Conservation (phyloP, 1,140 invertebrate genomes). For the Halyomorpha halys region DNA sequence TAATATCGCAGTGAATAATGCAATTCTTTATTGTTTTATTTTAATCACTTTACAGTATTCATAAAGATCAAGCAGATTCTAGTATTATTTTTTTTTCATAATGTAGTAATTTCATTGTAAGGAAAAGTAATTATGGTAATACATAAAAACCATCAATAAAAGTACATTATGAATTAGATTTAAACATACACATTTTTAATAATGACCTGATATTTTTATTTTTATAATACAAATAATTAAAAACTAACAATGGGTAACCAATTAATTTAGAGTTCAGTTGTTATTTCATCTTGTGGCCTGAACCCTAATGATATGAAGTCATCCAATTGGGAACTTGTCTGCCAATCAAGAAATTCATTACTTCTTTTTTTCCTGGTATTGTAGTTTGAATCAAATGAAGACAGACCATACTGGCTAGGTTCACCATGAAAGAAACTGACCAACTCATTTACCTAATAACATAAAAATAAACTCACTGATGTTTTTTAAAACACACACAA, state of each 20-base stretch:
- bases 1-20: no score
- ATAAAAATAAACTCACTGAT: background rate
- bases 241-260: conserved; percentile 2
- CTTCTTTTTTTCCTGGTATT: conserved; percentile 23
- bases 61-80: no score
- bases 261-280: conserved; percentile 49
- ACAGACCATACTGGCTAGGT: conserved; percentile 34
- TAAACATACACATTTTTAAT: no score
- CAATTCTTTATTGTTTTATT: no score
- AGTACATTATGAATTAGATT: no score
- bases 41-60: no score
- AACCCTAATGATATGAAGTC: conserved; percentile 62
- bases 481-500: background rate
- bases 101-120: no score
- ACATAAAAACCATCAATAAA: no score
- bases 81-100: no score
- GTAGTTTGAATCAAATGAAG: conserved; percentile 38
- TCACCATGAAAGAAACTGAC: conserved; percentile 24
- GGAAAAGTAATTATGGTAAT: no score
- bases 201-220: no score
- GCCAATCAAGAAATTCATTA: conserved; percentile 22
- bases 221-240: background rate
- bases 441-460: conserved; percentile 23
- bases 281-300: conserved; percentile 65
- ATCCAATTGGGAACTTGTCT: conserved; percentile 46